Conservation (phyloP, 2,797 vertebrate species). For the Myotis myotis region DNA sequence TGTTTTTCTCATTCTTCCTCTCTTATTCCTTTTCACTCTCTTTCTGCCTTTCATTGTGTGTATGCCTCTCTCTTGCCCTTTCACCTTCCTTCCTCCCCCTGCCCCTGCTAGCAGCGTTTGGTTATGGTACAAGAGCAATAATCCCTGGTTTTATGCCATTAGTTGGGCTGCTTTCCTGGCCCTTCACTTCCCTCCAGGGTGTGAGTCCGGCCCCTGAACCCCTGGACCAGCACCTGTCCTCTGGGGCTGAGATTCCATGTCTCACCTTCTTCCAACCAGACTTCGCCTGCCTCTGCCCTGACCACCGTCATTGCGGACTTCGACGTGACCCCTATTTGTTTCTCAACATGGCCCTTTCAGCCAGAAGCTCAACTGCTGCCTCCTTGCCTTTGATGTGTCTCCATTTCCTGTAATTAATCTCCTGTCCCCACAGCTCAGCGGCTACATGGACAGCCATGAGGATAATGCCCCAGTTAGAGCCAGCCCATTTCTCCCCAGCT, state of each 20-base stretch:
- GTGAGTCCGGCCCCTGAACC: neutral
- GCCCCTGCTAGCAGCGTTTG: no score
- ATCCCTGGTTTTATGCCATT: accelerated
- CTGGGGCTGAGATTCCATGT: accelerated
- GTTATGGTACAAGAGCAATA: no score
- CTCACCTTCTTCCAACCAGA: no score
- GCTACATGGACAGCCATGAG: neutral
- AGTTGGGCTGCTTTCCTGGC: accelerated
- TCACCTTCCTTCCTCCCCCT: neutral
- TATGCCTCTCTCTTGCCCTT: neutral
- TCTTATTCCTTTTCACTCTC: neutral
- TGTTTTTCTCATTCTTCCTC: neutral
- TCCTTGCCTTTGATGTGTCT: conserved; percentile 41
- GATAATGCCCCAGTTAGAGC: neutral
- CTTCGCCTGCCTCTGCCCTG: neutral
- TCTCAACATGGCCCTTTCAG: neutral
- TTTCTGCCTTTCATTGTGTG: accelerated
- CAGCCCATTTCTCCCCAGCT: neutral
- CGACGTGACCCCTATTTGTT: neutral
- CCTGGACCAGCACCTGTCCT: neutral
- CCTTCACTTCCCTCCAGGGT: neutral
- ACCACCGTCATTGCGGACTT: neutral
- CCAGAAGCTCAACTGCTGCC: neutral
- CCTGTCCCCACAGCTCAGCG: neutral
- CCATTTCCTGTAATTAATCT: conserved; percentile 42